phyloP scores from a whole-genome alignment of 2,797 vertebrate species.

The Psittacula derbiana region DNA sequence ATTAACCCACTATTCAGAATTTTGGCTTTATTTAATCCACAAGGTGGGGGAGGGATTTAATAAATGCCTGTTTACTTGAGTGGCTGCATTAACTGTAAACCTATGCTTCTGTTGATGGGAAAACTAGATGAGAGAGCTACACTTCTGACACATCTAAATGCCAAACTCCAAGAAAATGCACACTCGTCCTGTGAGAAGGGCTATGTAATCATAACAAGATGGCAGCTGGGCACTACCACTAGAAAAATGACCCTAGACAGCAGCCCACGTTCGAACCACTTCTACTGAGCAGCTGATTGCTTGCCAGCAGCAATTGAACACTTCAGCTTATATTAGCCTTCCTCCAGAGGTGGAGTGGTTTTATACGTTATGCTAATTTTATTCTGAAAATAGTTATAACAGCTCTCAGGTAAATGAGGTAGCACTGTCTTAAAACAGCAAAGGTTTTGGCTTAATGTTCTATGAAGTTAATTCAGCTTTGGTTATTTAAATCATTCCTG shows the following conservation, averaged over 20 bases:
- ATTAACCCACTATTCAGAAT: not conserved
- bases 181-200: not conserved
- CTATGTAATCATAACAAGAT: not conserved
- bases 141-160: not conserved
- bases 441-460: not conserved
- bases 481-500: not conserved
- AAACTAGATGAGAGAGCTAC: not conserved
- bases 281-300: not conserved
- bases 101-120: not conserved
- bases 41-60: not conserved
- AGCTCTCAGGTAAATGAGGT: not conserved
- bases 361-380: not conserved
- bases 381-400: not conserved
- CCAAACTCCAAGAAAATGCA: not conserved
- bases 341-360: not conserved
- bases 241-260: not conserved
- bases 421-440: not conserved
- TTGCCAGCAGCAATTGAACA: not conserved
- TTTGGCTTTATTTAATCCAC: not conserved
- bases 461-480: not conserved
- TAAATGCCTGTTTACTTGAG: not conserved
- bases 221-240: not conserved
- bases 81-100: not conserved
- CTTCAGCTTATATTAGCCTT: not conserved
- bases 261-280: accelerated